Evolutionary conservation across 2,113 vertebrate genomes (phyloP), one percentile per base, ranked within the genome.

Genomic region (Cyprinodon variegatus): DNA sequence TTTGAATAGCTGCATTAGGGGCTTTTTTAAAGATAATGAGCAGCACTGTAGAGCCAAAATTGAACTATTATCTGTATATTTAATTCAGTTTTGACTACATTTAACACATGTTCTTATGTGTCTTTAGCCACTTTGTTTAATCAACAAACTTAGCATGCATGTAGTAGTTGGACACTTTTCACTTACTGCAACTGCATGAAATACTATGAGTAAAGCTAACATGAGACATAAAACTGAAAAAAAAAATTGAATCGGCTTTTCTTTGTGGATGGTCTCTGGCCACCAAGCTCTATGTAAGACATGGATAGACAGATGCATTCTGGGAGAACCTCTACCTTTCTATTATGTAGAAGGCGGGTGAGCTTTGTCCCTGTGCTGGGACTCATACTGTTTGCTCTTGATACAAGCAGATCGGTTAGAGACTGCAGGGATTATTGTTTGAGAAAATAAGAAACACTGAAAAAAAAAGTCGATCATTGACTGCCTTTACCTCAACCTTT

Each of bases 311-410:
- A 89, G 81, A 76, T 81, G 39, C 89, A 86, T 83, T 88, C 88
- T 90, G 90, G 68, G 83, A 84, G 72, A 64, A 81, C 88, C 78
- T 61, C 70, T 63, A 72, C 77, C 71, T 61, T 63, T 75, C 73
- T 50, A 61, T 77, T 78, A 68, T 57, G 69, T 67, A 59, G 45
- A 87, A 68, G 61, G 83, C 78, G 84, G 29, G 90, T 70, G 82
- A 64, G 64, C 70, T 81, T 85, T 90, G 85, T 89, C 83, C 81
- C 80, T 60, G 63, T 77, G 81, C 62, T 78, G 86, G 76, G 86
- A 72, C 68, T 74, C 83, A 57, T 57, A 82, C 68, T 79, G 89
- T 93, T 92, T 90, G 91, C 86, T 88, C 92, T 93, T 90, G 82
- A 82, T 87, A 71, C 70, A 60, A 85, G 83, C 45, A 68, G 79